A percentile compares a stretch with the other conserved stretches of the same genome.
Evolutionary conservation across 2,113 vertebrate genomes (phyloP).

Genomic region (Balaenoptera acutorostrata): DNA sequence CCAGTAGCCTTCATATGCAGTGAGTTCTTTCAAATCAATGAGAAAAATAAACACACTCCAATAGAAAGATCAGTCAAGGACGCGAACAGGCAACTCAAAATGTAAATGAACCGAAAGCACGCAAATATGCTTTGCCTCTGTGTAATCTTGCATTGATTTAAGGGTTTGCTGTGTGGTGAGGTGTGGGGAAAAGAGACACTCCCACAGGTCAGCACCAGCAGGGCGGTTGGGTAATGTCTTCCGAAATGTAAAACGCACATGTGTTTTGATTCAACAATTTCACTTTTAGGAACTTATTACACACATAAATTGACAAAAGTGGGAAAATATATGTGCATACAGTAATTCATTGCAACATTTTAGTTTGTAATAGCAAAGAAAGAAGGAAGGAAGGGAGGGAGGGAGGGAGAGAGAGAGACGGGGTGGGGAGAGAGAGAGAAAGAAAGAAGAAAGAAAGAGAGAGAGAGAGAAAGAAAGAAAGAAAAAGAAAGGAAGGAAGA

Average conservation of each 20-base stretch:
- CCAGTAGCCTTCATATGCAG: not conserved
- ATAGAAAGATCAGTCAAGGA: not conserved
- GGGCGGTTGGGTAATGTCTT: not conserved
- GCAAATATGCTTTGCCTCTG: not conserved
- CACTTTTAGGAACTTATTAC: not conserved
- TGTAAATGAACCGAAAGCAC: not conserved
- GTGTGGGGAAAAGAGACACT: not conserved
- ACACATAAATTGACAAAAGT: not conserved
- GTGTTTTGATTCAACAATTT: not conserved
- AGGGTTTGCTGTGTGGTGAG: not conserved
- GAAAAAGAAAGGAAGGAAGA: not conserved
- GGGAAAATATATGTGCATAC: not conserved
- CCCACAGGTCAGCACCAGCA: accelerated
- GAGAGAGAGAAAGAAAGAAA: not conserved
- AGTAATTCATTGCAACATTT: not conserved
- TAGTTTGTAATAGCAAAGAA: not conserved
- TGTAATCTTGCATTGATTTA: accelerated
- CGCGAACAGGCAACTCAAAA: not conserved
- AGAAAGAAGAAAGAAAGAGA: not conserved
- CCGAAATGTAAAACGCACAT: not conserved
- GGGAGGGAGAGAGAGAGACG: too few relatives aligned
- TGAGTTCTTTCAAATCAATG: not conserved
- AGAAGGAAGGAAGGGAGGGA: not conserved
- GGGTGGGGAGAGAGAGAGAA: not conserved
- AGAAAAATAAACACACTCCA: not conserved